Evolutionary conservation across 2,113 vertebrate genomes (phyloP).

Genomic region (Oncorhynchus nerka): DNA sequence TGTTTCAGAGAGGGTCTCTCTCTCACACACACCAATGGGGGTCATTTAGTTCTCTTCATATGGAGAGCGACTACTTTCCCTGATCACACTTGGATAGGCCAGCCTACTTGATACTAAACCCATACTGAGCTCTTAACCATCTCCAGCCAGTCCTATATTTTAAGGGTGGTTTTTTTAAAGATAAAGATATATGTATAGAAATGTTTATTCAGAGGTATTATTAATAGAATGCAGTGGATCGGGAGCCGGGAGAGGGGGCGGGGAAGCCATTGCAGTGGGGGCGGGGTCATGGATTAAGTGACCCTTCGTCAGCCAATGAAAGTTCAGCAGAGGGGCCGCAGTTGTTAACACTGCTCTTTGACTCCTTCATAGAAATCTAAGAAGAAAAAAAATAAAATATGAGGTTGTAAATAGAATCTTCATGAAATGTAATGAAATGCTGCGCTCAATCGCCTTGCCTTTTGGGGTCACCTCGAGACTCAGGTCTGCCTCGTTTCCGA

Average conservation of each 20-base stretch:
- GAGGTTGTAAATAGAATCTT: conserved; percentile 82
- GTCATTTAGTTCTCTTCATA: background rate
- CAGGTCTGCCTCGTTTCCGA: background rate
- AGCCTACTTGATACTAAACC: conserved; percentile 7
- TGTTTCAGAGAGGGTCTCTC: conserved; percentile 7
- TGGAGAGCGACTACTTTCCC: background rate
- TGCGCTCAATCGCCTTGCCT: conserved; percentile 59
- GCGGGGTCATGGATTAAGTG: conserved; percentile 16
- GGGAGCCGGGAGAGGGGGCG: conserved; percentile 60
- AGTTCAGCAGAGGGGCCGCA: conserved; percentile 66
- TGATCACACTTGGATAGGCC: conserved; percentile 33
- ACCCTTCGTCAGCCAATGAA: conserved; percentile 36
- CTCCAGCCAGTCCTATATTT: conserved; percentile 73
- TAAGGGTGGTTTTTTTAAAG: conserved; percentile 73
- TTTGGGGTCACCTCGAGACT: conserved; percentile 9
- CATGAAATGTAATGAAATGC: conserved; percentile 68
- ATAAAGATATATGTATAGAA: conserved; percentile 80
- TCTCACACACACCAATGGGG: background rate
- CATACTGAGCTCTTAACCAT: conserved; percentile 56
- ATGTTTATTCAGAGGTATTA: conserved; percentile 82
- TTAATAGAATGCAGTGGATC: conserved; percentile 76
- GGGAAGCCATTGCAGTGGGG: conserved; percentile 55
- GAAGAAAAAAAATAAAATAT: conserved; percentile 52
- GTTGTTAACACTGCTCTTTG: conserved; percentile 77
- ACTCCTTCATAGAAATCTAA: conserved; percentile 51